Evolutionary conservation across 2,888 invertebrate genomes (phyloP).

Genomic region (Drosophila siamana): DNA sequence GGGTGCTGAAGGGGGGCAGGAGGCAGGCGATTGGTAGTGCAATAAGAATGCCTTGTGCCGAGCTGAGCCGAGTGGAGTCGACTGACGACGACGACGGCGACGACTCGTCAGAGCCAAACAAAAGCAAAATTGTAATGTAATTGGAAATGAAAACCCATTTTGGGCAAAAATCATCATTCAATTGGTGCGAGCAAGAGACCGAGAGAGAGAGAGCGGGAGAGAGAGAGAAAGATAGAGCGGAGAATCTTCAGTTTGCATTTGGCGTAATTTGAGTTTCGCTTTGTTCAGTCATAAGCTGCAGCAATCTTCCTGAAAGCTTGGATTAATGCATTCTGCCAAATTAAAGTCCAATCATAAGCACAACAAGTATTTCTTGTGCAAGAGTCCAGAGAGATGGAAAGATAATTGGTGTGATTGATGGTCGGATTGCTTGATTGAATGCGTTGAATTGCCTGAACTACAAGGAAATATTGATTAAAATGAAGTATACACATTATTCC

Average conservation of each 20-base stretch:
- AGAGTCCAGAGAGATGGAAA: background rate
- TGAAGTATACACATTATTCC: no score
- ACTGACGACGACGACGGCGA: constrained; percentile 31
- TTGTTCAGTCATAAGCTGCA: background rate
- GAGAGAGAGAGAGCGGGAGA: background rate
- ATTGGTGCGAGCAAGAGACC: constrained; percentile 5
- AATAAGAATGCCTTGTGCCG: constrained; percentile 27
- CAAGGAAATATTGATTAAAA: background rate
- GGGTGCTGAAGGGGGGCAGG: no score
- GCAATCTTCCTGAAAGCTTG: background rate
- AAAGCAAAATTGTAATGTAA: constrained; percentile 77
- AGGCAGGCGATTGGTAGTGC: background rate
- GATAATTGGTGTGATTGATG: background rate
- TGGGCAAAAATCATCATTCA: constrained; percentile 54
- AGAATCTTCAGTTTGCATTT: background rate
- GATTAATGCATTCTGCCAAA: constrained; percentile 4
- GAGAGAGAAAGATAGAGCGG: background rate
- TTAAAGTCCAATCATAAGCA: background rate
- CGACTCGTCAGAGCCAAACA: constrained; percentile 50
- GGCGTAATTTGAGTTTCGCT: constrained; percentile 24
- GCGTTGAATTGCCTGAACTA: no score
- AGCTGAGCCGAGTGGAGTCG: constrained; percentile 16
- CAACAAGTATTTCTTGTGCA: background rate
- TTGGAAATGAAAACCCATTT: constrained; percentile 80
- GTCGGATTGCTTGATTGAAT: no score